Evolutionary conservation across 2,113 vertebrate genomes (phyloP), one percentile per base, ranked within the genome.

Genomic region (Cynoglossus semilaevis): DNA sequence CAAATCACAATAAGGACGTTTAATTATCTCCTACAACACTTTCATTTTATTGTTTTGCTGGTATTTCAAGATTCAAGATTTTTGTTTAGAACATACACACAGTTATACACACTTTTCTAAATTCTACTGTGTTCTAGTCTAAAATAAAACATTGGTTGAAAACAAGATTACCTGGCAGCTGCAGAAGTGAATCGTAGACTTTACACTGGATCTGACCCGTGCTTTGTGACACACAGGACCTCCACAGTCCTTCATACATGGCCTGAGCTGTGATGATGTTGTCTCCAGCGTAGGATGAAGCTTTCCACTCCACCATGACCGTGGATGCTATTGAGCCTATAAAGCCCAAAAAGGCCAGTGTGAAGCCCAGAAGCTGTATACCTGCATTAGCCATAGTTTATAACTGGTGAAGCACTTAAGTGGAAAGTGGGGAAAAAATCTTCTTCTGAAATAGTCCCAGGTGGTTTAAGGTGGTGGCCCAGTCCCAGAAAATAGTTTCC

Each of bases 141-240:
- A 2, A 19, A 9, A 48, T 8, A 38, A 57, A 63, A 35, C n/a
- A 16, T 1, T 29, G 8, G 44, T 4, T 0, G 15, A 35, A 5
- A 43, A 15, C 8, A 9, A 50, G 67, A 81, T 91, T 90, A 98
- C 96, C 74, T 73, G 88, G 87, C 4, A 98, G 74, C 15, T 95
- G 92, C 19, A 98, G 92, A 49, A 98, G 77, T 14, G 96, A 96
- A 70, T 98, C 95, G 7, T 89, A 96, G 29, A 90, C 87, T 86
- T 98, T 98, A 87, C 96, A 98, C 78, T 98, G 96, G 69, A 96
- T 82, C 70, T 98, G 95, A 1, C 96, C 96, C 0, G 96, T 98
- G 79, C 95, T 98, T 87, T 99, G 96, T 13, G 89, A 92, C 17
- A 89, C 95, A 43, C 96, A 98, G 51, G 85, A 88, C 91, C 93